Evolutionary conservation across 2,888 invertebrate species (phyloP).

Genomic region (Ormyrus labotus): DNA sequence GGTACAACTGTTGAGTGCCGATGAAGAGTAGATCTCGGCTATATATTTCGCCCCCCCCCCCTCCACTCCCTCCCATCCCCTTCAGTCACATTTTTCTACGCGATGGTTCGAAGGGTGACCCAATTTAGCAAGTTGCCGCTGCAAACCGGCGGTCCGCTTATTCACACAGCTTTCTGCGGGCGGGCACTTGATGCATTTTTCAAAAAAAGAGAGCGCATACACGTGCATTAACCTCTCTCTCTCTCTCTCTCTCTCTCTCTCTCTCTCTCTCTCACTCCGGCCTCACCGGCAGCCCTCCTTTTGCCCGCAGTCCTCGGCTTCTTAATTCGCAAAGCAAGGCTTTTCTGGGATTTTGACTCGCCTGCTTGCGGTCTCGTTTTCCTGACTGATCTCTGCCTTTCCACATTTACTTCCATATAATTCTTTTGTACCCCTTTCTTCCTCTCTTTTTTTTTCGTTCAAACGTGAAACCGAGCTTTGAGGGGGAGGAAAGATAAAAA

Average conservation of each 20-base stretch:
- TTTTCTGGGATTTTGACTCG: slow-evolving; percentile 11
- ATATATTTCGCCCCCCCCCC: not conserved
- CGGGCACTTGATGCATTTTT: slow-evolving; percentile 14
- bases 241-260: not conserved
- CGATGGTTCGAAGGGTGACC: slow-evolving; percentile 34
- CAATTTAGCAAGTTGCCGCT: slow-evolving; percentile 8
- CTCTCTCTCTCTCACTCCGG: not conserved
- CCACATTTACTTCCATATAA: no score
- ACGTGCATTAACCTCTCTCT: slow-evolving; percentile 4
- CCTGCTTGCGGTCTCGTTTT: not conserved
- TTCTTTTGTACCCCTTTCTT: no score
- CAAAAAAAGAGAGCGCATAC: slow-evolving; percentile 12
- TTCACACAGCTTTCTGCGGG: slow-evolving; percentile 13
- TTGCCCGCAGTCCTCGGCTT: slow-evolving; percentile 26
- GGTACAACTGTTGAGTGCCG: not conserved
- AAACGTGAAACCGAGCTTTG: no score
- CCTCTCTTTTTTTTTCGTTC: no score
- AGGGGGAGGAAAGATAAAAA: no score
- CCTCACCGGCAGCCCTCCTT: not conserved
- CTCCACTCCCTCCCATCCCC: not conserved
- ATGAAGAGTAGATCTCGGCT: slow-evolving; percentile 10
- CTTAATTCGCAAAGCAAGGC: slow-evolving; percentile 30
- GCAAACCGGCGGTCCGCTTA: slow-evolving; percentile 8
- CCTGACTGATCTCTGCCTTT: no score
- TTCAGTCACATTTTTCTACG: slow-evolving; percentile 15